Percentiles rank a stretch among this genome's conserved stretches.
These are phyloP conservation scores for Speoplatyrhinus poulsoni DNA, from an alignment of 2,113 vertebrate species.

Conservation along the genomic window DNA sequence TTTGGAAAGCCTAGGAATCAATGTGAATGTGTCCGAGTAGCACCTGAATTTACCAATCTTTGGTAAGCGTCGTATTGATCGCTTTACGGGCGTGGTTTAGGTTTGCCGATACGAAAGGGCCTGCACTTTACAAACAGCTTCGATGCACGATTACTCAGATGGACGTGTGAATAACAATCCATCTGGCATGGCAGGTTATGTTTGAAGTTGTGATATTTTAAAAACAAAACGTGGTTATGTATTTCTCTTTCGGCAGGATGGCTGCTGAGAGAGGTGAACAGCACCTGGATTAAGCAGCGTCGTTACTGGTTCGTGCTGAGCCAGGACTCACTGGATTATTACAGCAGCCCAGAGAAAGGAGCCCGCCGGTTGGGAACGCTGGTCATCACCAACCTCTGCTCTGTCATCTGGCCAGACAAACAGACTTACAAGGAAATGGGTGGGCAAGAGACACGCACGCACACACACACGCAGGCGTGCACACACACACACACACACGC, in stretches of 20 bases:
- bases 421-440: slow-evolving; percentile 92
- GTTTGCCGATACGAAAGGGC: too few species aligned
- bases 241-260: slow-evolving; percentile 78
- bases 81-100: too few species aligned
- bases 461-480: slow-evolving; percentile 9
- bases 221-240: not conserved
- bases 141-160: too few species aligned
- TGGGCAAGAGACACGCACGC: slow-evolving; percentile 54
- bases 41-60: too few species aligned
- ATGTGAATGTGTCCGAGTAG: too few species aligned
- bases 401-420: slow-evolving; percentile 92
- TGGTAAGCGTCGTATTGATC: too few species aligned
- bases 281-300: slow-evolving; percentile 88
- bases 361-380: slow-evolving; percentile 86
- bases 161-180: too few species aligned
- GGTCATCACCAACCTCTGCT: slow-evolving; percentile 94
- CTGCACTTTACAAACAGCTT: too few species aligned
- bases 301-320: slow-evolving; percentile 95
- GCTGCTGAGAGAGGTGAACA: slow-evolving; percentile 87
- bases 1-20: too few species aligned
- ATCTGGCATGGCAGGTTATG: not conserved
- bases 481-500: slow-evolving; percentile 9
- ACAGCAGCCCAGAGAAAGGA: slow-evolving; percentile 84
- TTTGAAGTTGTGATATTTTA: slow-evolving; percentile 8
- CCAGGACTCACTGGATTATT: slow-evolving; percentile 91